These are phyloP conservation scores for Procambarus clarkii DNA, from an alignment of 1,140 invertebrate species.

Conservation along the genomic window DNA sequence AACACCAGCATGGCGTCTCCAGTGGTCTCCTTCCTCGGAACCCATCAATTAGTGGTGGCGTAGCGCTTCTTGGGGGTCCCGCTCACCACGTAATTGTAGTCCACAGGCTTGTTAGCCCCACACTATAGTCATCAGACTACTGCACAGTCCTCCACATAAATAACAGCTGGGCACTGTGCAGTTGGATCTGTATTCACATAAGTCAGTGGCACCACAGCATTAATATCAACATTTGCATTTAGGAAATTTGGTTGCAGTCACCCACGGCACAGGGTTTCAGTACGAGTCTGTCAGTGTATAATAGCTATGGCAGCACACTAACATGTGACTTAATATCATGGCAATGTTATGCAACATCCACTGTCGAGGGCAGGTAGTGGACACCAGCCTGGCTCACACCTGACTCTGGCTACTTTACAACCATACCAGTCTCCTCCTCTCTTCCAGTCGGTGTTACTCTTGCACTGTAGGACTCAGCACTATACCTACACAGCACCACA, in stretches of 20 bases:
- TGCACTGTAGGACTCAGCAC: no score
- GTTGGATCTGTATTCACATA: neutral
- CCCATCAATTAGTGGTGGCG: conserved; percentile 26
- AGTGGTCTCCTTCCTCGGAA: conserved; percentile 39
- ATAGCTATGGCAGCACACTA: neutral
- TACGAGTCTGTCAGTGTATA: neutral
- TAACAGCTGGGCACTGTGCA: conserved; percentile 4
- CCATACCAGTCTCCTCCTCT: neutral
- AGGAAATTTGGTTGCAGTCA: neutral
- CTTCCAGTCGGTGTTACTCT: no score
- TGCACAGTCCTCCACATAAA: conserved; percentile 23
- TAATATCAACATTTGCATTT: neutral
- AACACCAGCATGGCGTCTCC: neutral
- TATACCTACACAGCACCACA: no score
- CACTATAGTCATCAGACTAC: neutral
- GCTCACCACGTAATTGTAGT: conserved; percentile 52
- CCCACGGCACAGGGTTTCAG: neutral
- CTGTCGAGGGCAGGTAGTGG: neutral
- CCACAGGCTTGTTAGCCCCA: conserved; percentile 32
- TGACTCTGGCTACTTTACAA: neutral
- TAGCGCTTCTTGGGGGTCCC: conserved; percentile 37
- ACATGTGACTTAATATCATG: neutral
- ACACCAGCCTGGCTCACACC: neutral
- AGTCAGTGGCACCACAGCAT: neutral
- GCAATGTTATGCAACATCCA: neutral